Conservation (phyloP, 2,888 invertebrate species). For the Eurytoma adleriae region DNA sequence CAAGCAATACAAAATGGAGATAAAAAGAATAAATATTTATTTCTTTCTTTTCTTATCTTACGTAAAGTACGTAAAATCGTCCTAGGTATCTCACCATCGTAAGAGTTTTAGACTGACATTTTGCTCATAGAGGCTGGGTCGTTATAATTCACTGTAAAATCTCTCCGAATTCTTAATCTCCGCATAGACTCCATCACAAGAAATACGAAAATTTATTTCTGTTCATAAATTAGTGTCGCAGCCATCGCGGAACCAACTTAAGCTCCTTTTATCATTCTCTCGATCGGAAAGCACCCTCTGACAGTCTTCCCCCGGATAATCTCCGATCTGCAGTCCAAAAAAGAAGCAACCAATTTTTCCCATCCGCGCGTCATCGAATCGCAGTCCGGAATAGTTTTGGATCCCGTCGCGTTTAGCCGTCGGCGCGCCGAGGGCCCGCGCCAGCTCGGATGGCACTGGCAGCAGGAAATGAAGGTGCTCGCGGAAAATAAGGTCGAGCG, state of each 20-base stretch:
- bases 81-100: too few species aligned
- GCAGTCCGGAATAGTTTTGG: conserved; percentile 11
- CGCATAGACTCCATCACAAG: too few species aligned
- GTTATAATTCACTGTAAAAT: too few species aligned
- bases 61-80: too few species aligned
- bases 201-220: too few species aligned
- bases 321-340: not conserved
- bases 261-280: not conserved
- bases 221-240: not conserved
- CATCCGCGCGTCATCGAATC: not conserved
- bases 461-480: conserved; percentile 55
- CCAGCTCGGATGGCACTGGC: conserved; percentile 48
- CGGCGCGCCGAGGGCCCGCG: not conserved
- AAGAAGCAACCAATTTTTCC: too few species aligned
- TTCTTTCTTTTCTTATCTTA: too few species aligned
- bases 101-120: too few species aligned
- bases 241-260: not conserved
- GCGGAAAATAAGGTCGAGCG: conserved; percentile 52
- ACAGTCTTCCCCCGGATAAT: not conserved
- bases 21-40: too few species aligned
- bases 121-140: too few species aligned
- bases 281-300: not conserved
- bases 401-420: not conserved
- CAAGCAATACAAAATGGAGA: too few species aligned
- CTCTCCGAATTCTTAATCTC: too few species aligned